Evolutionary conservation across 2,113 vertebrate species (phyloP), one percentile per base, ranked within the genome.

Genomic region (Zosterops hypoxanthus): DNA sequence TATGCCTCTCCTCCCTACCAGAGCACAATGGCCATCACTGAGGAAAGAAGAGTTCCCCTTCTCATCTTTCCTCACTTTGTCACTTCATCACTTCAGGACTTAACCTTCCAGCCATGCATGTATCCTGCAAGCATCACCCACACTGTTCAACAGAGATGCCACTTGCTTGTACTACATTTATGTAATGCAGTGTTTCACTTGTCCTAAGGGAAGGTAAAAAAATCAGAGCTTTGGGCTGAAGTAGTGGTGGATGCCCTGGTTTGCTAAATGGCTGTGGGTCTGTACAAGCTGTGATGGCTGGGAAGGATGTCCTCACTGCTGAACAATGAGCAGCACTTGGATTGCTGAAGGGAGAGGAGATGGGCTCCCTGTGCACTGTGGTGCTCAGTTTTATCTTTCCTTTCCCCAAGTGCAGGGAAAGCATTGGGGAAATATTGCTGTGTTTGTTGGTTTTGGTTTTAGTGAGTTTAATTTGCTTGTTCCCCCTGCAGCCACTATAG

Each of bases 391-490:
- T 52, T 28, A 59, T 76, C 70, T 92, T 82, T 69, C 23, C 39
- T 88, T 90, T 92, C 75, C 75, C 66, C 68, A n/a, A 29, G 56
- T 1, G 4, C 31, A 81, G 22, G 41, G 47, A 42, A 76, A 24
- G 14, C 10, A 5, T 1, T 42, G 34, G 63, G 63, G 34, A 82
- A 46, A 49, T 5, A 12, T 60, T 88, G 49, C 41, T 86, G 4
- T 46, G 53, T 81, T 91, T 90, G 72, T 81, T 90, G 64, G 28
- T n/a, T 85, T 95, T 82, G 68, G n/a, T 44, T 94, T 57, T n/a
- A 77, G 25, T 33, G 17, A 59, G 44, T 86, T 81, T 88, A 91
- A 88, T 92, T 90, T 92, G 12, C 18, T 77, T 72, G 44, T 52
- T 92, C 64, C 21, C 75, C 59, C 86, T 70, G 76, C 60, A 86